Evolutionary conservation across 2,888 invertebrate genomes (phyloP).

Genomic region (Listrodromus nycthemerus): DNA sequence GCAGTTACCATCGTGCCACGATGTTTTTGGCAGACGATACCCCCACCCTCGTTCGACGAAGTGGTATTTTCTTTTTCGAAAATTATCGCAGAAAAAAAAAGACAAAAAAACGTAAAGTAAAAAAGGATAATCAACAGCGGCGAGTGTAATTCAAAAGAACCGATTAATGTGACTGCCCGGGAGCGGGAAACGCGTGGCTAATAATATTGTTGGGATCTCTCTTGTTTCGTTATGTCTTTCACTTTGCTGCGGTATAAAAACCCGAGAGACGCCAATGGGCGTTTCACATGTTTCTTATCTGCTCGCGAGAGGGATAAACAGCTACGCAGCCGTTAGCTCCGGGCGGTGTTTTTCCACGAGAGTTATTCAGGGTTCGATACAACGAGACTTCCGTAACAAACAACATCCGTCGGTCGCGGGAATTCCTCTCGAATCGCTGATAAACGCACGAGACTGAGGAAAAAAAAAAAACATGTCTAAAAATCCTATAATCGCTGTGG

Average conservation of each 20-base stretch:
- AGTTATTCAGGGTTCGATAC: slow-evolving; percentile 10
- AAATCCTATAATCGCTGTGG: neutral
- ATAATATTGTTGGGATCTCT: slow-evolving; percentile 51
- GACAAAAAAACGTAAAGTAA: neutral
- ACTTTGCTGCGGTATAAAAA: neutral
- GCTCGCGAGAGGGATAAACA: slow-evolving; percentile 4
- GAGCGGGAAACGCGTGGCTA: slow-evolving; percentile 40
- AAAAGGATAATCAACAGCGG: slow-evolving; percentile 11
- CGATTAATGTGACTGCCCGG: slow-evolving; percentile 42
- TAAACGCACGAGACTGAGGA: neutral
- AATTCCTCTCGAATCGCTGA: neutral
- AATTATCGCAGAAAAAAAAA: slow-evolving; percentile 55
- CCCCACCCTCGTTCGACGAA: neutral
- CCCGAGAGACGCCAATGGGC: neutral
- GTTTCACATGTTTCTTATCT: slow-evolving; percentile 31
- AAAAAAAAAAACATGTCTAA: slow-evolving; percentile 4
- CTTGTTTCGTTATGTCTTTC: neutral
- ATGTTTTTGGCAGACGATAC: slow-evolving; percentile 54
- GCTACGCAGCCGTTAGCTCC: neutral
- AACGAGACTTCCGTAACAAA: neutral
- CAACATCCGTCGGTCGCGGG: neutral
- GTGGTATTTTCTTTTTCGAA: slow-evolving; percentile 6
- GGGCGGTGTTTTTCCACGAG: slow-evolving; percentile 34
- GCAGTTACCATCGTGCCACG: slow-evolving; percentile 46
- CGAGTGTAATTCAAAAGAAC: slow-evolving; percentile 54